Evolutionary conservation across 2,113 vertebrate species (phyloP).

Genomic region (Chitala chitala): DNA sequence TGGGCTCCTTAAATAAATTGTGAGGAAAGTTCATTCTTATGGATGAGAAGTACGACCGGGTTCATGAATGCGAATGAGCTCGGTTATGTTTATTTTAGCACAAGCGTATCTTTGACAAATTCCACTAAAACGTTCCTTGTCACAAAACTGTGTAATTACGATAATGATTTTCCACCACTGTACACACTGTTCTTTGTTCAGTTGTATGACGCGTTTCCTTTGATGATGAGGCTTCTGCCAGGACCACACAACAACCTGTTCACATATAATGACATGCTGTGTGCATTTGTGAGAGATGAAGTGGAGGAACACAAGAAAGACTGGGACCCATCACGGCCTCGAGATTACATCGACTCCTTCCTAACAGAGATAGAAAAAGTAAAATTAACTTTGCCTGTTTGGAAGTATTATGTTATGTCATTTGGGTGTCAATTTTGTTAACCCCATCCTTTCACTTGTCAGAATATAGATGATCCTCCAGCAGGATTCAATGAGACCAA

Average conservation of each 20-base stretch:
- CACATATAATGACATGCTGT: constrained; percentile 44
- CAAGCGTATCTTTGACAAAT: too few relatives aligned
- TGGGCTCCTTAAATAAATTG: too few relatives aligned
- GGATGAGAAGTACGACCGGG: too few relatives aligned
- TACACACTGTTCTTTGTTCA: constrained; percentile 36
- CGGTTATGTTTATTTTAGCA: too few relatives aligned
- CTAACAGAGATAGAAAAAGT: constrained; percentile 71
- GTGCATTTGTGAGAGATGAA: constrained; percentile 44
- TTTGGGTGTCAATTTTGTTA: not conserved
- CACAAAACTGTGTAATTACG: too few relatives aligned
- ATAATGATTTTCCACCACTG: too few relatives aligned
- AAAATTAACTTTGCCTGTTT: not conserved
- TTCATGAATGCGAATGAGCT: too few relatives aligned
- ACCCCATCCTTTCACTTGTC: not conserved
- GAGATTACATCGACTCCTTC: constrained; percentile 76
- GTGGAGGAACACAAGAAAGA: constrained; percentile 67
- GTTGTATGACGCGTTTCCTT: constrained; percentile 68
- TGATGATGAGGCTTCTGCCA: constrained; percentile 64
- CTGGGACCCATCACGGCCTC: constrained; percentile 57
- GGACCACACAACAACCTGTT: constrained; percentile 67
- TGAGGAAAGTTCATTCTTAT: too few relatives aligned
- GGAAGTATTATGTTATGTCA: not conserved
- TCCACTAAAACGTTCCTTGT: too few relatives aligned
- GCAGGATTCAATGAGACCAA: constrained; percentile 67
- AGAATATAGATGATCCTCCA: constrained; percentile 28